Percentiles rank a stretch among this genome's conserved stretches.
Conservation (phyloP, 2,888 invertebrate species). For the Halocaridina rubra region DNA sequence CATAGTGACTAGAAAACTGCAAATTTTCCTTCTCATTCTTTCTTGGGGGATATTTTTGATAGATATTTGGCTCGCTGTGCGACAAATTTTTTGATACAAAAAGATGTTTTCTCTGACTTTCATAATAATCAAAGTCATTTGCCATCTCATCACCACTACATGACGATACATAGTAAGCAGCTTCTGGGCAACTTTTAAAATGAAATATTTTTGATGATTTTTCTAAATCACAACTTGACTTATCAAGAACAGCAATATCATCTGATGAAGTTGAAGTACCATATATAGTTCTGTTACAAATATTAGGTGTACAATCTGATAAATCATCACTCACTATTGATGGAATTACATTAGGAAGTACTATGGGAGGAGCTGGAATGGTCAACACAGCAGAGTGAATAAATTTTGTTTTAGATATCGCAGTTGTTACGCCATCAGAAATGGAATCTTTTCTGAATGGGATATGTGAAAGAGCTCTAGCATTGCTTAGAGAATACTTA, state of each 20-base stretch:
- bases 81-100: constrained; percentile 27
- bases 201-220: neutral
- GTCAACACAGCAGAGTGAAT: constrained; percentile 75
- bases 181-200: constrained; percentile 14
- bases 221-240: neutral
- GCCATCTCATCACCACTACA: constrained; percentile 58
- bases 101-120: constrained; percentile 25
- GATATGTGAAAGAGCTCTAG: neutral
- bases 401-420: constrained; percentile 64
- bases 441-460: too few species aligned
- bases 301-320: constrained; percentile 42
- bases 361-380: constrained; percentile 70
- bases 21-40: neutral
- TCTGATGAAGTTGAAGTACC: constrained; percentile 33
- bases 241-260: neutral
- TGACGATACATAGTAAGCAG: constrained; percentile 52
- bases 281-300: constrained; percentile 57
- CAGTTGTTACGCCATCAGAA: neutral
- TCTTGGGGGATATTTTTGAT: neutral
- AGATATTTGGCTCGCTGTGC: constrained; percentile 52
- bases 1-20: constrained; percentile 44
- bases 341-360: constrained; percentile 10
- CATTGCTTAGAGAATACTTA: neutral
- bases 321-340: neutral
- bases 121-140: constrained; percentile 52